Evolutionary conservation across 2,113 vertebrate genomes (phyloP).

Genomic region (Neoarius graeffei): DNA sequence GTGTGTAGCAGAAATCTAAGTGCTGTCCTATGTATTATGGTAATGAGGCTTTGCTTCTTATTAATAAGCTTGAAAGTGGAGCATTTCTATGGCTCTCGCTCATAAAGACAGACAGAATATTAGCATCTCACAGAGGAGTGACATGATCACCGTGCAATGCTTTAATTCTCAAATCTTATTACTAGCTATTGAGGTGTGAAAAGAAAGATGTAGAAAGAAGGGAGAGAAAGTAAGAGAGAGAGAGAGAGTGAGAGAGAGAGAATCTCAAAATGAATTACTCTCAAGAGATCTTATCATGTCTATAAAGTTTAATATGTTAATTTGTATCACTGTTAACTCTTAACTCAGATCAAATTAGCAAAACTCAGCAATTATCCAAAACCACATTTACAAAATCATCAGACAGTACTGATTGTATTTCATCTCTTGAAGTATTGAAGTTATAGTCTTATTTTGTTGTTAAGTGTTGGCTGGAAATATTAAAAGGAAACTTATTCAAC

Average conservation of each 20-base stretch:
- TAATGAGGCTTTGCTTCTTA: constrained; percentile 70
- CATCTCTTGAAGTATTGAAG: not conserved
- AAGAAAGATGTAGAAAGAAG: constrained; percentile 36
- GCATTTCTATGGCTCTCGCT: constrained; percentile 41
- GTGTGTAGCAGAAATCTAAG: constrained; percentile 68
- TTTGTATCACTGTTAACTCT: not conserved
- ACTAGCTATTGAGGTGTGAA: constrained; percentile 65
- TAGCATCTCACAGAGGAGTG: constrained; percentile 63
- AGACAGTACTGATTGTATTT: not conserved
- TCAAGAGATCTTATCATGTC: not conserved
- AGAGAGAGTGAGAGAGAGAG: not conserved
- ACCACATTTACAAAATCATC: not conserved
- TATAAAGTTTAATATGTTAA: not conserved
- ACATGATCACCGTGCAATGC: constrained; percentile 62
- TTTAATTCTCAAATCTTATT: constrained; percentile 68
- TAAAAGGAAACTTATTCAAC: not conserved
- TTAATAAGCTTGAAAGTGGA: constrained; percentile 61
- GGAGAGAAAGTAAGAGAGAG: constrained; percentile 1
- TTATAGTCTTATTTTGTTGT: not conserved
- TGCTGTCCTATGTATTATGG: constrained; percentile 66
- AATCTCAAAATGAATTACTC: not conserved
- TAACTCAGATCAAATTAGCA: not conserved
- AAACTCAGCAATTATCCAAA: not conserved
- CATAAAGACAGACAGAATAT: constrained; percentile 67
- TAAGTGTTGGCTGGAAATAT: not conserved